Percentiles rank a stretch among this genome's conserved stretches.
These are phyloP conservation scores for Trididemnum nubilum DNA, from an alignment of 23 tunicate genomes.

Conservation along the genomic window DNA sequence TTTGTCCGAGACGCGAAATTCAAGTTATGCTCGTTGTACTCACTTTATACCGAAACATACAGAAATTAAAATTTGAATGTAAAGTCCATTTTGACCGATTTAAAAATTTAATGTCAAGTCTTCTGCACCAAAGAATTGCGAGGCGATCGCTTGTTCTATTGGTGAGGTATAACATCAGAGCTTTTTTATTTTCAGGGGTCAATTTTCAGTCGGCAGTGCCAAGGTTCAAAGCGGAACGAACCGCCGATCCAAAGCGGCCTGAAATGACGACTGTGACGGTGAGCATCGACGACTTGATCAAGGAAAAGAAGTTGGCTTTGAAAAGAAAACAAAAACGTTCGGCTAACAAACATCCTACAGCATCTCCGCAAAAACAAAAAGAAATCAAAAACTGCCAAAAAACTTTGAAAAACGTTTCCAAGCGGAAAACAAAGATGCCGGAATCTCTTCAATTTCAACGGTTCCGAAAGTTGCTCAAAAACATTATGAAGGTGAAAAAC, in stretches of 20 bases:
- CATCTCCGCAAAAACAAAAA: neutral
- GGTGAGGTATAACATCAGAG: too few relatives aligned
- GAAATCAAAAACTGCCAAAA: neutral
- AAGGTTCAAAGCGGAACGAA: slow-evolving; percentile 1
- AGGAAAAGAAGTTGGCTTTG: neutral
- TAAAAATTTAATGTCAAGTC: too few relatives aligned
- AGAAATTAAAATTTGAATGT: too few relatives aligned
- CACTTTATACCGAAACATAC: too few relatives aligned
- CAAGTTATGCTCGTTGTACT: too few relatives aligned
- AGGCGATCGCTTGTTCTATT: too few relatives aligned
- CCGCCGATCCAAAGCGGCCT: neutral
- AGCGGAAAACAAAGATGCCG: neutral
- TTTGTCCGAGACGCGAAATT: too few relatives aligned
- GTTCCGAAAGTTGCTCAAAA: neutral
- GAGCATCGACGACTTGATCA: neutral
- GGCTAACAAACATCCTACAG: neutral
- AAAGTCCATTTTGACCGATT: too few relatives aligned
- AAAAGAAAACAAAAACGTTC: neutral
- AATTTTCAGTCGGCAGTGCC: slow-evolving; percentile 17
- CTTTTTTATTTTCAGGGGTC: too few relatives aligned
- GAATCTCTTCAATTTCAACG: neutral
- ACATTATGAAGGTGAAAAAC: neutral
- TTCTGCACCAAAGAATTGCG: too few relatives aligned
- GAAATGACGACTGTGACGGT: neutral
- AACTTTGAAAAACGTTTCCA: neutral